Evolutionary conservation across 2,888 invertebrate species (phyloP), one percentile per base, ranked within the genome.

Genomic region (Tromatobia lineatoria): DNA sequence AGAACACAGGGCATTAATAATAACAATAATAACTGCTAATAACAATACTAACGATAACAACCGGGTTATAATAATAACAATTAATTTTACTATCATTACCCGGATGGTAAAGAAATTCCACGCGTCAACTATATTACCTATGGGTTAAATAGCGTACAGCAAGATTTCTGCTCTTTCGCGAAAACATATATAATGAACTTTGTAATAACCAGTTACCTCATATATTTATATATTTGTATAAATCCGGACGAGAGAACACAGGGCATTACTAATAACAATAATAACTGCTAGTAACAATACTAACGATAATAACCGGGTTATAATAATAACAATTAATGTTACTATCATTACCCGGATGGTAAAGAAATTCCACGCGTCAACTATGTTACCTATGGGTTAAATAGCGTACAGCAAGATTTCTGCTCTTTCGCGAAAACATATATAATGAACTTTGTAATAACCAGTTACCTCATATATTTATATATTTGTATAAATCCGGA

Each of bases 401-500:
- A 23, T 54, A 54, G 10, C 11, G 23, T 15, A 15, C 10, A 23
- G 3, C 23, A 20, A 54, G 13, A 54, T 54, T 10, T 11, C 20
- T 20, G 25, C 25, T 57, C 3, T 42, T n/a, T 23, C 18, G 15
- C 38, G 11, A 42, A 23, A 23, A 57, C 11, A n/a, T n/a, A 59
- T 25, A 73, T 73, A 73, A 73, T 59, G 45, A 59, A 73, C 25
- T 18, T 45, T 10, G 34, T 29, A 29, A 64, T 23, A n/a, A 52
- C 34, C 11, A 3, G 13, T 42, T 29, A 38, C 47, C 13, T 1
- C n/a, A 61, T 78, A 70, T 61, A 52, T 42, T 42, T 54, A 61
- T 38, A 52, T 67, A 20, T 59, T 29, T 80, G 59, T 74, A 74
- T 80, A 59, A 80, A 80, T 80, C 59, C 50, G 38, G 71, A 29